These are phyloP conservation scores for Crocuta crocuta DNA, from an alignment of 2,113 vertebrate genomes.

Conservation along the genomic window DNA sequence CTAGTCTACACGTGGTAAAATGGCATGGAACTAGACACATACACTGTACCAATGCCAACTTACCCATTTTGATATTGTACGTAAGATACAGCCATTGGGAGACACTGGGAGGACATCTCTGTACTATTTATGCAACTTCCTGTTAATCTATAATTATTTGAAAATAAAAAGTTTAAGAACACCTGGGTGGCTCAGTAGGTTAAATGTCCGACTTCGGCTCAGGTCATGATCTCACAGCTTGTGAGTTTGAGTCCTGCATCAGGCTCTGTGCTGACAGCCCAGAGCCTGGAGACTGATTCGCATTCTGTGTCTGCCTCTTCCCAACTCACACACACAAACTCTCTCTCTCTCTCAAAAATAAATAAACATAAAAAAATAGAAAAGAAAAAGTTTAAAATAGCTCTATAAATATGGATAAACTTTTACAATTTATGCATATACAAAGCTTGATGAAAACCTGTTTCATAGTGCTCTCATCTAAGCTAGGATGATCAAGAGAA, in stretches of 20 bases:
- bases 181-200: too few relatives aligned
- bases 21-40: background rate
- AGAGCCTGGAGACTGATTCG: too few relatives aligned
- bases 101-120: background rate
- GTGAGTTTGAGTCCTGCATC: too few relatives aligned
- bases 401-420: background rate
- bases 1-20: background rate
- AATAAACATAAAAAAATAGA: background rate
- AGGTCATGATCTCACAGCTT: too few relatives aligned
- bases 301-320: too few relatives aligned
- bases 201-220: too few relatives aligned
- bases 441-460: background rate
- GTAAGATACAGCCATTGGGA: background rate
- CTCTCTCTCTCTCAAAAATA: too few relatives aligned
- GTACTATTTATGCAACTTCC: background rate
- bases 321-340: too few relatives aligned
- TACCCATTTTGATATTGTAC: background rate
- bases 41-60: background rate
- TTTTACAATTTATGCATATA: background rate
- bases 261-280: too few relatives aligned
- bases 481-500: background rate
- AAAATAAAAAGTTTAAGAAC: slow-evolving; percentile 24
- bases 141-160: background rate
- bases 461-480: slow-evolving; percentile 14
- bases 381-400: slow-evolving; percentile 29